These are phyloP conservation scores for Camptogramma bilineatum DNA, from an alignment of 2,888 invertebrate genomes.

Conservation along the genomic window DNA sequence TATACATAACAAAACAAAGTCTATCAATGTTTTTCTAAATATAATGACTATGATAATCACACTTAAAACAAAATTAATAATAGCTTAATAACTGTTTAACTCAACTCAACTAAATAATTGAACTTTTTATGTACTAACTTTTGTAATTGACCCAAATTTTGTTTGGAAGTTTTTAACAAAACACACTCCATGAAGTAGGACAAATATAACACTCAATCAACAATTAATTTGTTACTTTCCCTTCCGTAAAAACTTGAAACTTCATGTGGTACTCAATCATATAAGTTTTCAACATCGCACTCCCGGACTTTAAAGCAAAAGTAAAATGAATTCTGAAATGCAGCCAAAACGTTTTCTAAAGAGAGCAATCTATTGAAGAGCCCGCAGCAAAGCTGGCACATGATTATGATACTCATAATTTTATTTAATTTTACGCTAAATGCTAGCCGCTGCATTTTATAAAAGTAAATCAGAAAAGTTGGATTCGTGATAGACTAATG, in stretches of 20 bases:
- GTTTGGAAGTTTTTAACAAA: not conserved
- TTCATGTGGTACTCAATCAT: not conserved
- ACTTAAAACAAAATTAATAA: not conserved
- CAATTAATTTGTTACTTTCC: not conserved
- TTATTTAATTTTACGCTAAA: not conserved
- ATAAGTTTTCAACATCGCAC: not conserved
- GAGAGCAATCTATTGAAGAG: constrained; percentile 11
- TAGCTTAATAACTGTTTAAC: not conserved
- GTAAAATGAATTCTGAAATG: constrained; percentile 7
- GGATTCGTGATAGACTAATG: not conserved
- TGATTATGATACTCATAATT: constrained; percentile 9
- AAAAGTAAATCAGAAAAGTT: not conserved
- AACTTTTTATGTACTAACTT: not conserved
- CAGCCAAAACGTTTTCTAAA: constrained; percentile 9
- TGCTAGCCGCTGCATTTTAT: not conserved
- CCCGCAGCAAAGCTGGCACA: not conserved
- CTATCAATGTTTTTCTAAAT: too few species aligned
- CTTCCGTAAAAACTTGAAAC: not conserved
- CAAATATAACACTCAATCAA: not conserved
- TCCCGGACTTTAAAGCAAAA: not conserved
- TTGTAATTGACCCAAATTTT: not conserved
- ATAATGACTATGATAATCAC: too few species aligned
- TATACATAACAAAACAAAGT: too few species aligned
- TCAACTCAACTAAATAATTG: not conserved
- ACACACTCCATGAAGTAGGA: not conserved